phyloP scores from a whole-genome alignment of 2,888 invertebrate species.

The Drepana falcataria region DNA sequence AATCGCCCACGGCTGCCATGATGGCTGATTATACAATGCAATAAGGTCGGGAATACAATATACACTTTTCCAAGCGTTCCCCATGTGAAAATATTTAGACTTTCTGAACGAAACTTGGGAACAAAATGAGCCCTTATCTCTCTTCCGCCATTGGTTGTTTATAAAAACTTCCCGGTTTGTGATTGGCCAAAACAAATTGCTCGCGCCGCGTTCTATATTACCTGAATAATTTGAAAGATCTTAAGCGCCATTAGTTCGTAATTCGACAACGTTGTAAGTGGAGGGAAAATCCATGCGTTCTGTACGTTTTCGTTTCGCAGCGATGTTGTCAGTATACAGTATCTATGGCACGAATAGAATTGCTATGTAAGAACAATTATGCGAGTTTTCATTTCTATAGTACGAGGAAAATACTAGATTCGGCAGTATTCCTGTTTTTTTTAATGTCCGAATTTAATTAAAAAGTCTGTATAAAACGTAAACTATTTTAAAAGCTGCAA shows the following conservation, averaged over 20 bases:
- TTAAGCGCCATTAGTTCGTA: slow-evolving; percentile 33
- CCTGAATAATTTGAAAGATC: slow-evolving; percentile 49
- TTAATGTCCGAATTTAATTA: not conserved
- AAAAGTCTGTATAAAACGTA: not conserved
- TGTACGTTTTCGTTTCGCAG: slow-evolving; percentile 23
- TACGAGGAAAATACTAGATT: slow-evolving; percentile 22
- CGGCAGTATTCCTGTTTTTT: slow-evolving; percentile 9
- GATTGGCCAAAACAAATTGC: slow-evolving; percentile 80
- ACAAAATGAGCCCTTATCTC: slow-evolving; percentile 66
- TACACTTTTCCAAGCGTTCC: slow-evolving; percentile 41
- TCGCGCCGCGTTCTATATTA: slow-evolving; percentile 65
- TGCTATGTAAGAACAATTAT: slow-evolving; percentile 61
- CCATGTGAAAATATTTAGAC: slow-evolving; percentile 45
- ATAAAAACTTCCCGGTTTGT: slow-evolving; percentile 63
- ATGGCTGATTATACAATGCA: slow-evolving; percentile 78
- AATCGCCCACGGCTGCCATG: slow-evolving; percentile 72
- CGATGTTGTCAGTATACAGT: slow-evolving; percentile 19
- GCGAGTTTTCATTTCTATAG: slow-evolving; percentile 41
- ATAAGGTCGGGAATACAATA: slow-evolving; percentile 60
- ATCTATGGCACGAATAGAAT: slow-evolving; percentile 35
- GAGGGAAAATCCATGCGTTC: slow-evolving; percentile 11
- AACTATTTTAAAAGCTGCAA: not conserved
- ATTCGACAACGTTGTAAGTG: slow-evolving; percentile 33
- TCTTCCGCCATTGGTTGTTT: slow-evolving; percentile 73
- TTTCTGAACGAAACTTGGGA: slow-evolving; percentile 43